Evolutionary conservation across 2,797 vertebrate species (phyloP), one percentile per base, ranked within the genome.

Genomic region (Sternarchorhynchus goeldii): DNA sequence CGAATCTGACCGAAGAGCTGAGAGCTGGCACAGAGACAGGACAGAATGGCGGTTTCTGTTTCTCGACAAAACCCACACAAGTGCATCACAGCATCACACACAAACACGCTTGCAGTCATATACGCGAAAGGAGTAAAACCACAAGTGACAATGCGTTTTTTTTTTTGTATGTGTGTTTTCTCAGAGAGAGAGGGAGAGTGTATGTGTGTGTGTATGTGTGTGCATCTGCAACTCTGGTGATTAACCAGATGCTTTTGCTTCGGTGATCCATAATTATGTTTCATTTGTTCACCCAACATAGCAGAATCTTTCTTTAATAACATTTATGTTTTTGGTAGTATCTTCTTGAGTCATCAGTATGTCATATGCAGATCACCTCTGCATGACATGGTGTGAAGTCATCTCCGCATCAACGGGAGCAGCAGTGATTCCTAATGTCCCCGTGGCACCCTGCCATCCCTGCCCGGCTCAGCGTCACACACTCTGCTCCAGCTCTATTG

Each of bases 11-110:
- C 53, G 58, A 77, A 36, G 36, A n/a, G 14, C 29, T 14, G 34
- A 39, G 62, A 55, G 32, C 53, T 56, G 56, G 71, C 45, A 14
- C 45, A 50, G 29, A 55, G 70, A 77, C 53, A 78, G 29, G 71
- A 66, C 36, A 77, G 62, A 82, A 77, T 55, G 21, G 45, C 20
- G 78, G 78, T 85, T 85, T 82, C 73, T 79, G 79, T 83, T 85
- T 85, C 84, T 83, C 81, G 81, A 83, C 73, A 85, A 83, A 83
- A 72, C 78, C 84, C 84, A 76, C 76, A 80, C 57, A 66, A 3
- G 25, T 1, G 32, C 74, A 80, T 73, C 81, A 80, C 62, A 73
- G 32, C 74, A 80, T 73, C 81, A 80, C 62, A 73, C 53, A 77
- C 55, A 79, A 79, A 80, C 76, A 83, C 20, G 45, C 17, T 3